Percentiles rank a stretch among this genome's conserved stretches.
phyloP scores from a whole-genome alignment of 1,140 invertebrate species.

The Tetragonula clypearis region DNA sequence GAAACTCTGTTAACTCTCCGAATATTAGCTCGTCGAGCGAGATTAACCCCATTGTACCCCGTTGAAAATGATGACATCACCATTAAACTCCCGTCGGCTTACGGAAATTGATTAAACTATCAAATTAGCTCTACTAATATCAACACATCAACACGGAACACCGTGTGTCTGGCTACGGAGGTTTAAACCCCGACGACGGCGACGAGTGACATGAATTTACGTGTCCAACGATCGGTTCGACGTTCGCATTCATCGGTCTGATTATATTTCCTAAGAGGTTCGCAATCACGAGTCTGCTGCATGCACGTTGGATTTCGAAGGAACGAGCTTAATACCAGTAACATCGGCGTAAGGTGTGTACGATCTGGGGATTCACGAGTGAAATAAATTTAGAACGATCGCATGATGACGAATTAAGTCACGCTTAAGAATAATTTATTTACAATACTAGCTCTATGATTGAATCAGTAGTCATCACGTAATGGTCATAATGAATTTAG shows the following conservation, averaged over 20 bases:
- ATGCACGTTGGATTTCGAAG: constrained; percentile 13
- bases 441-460: not conserved
- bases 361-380: not conserved
- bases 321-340: constrained; percentile 44
- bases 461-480: not conserved
- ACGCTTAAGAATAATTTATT: not conserved
- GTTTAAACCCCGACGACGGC: constrained; percentile 43
- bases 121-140: constrained; percentile 82
- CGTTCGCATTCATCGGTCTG: constrained; percentile 61
- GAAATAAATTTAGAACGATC: not conserved
- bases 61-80: constrained; percentile 82
- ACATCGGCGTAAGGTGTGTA: not conserved
- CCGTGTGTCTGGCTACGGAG: constrained; percentile 52
- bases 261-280: constrained; percentile 66
- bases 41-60: constrained; percentile 80
- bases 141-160: constrained; percentile 74
- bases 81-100: constrained; percentile 81
- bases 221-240: constrained; percentile 67
- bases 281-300: constrained; percentile 47
- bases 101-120: constrained; percentile 83
- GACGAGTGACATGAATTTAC: constrained; percentile 64
- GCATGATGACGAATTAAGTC: not conserved
- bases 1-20: constrained; percentile 81
- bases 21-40: constrained; percentile 82
- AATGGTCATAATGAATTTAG: no score